These are phyloP conservation scores for Lepidocyrtoides sp. DNA, from an alignment of 2,888 invertebrate species.

Conservation along the genomic window DNA sequence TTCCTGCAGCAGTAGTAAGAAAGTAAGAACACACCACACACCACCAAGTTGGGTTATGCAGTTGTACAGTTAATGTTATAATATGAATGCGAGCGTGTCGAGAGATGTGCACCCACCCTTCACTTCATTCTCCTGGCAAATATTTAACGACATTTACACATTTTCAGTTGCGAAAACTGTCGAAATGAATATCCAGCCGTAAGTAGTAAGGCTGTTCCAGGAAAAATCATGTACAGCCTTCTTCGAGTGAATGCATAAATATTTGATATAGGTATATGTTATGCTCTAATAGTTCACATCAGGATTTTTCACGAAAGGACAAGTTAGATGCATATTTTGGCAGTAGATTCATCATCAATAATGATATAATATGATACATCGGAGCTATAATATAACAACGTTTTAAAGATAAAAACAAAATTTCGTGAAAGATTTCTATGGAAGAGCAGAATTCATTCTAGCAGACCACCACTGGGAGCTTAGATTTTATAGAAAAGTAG, in stretches of 20 bases:
- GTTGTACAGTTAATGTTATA: constrained; percentile 1
- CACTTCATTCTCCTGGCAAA: constrained; percentile 29
- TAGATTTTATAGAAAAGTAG: too few relatives aligned
- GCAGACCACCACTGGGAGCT: too few relatives aligned
- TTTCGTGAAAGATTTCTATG: too few relatives aligned
- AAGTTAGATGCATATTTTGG: not conserved
- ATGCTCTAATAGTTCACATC: too few relatives aligned
- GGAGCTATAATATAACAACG: too few relatives aligned
- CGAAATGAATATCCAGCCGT: constrained; percentile 20
- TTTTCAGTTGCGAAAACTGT: constrained; percentile 44
- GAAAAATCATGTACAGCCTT: not conserved
- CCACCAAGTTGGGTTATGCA: not conserved
- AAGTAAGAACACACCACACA: too few relatives aligned
- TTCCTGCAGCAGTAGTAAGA: not conserved
- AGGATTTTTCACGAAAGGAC: not conserved
- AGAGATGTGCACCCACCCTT: constrained; percentile 28
- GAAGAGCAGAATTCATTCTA: too few relatives aligned
- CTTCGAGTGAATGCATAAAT: not conserved
- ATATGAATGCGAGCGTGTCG: not conserved
- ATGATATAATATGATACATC: too few relatives aligned
- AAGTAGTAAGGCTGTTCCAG: not conserved
- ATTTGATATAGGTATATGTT: not conserved
- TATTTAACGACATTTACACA: constrained; percentile 58
- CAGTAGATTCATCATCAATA: not conserved
- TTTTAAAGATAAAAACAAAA: too few relatives aligned